Base-by-base conservation (phyloP, 92 coral and sea anemone genomes). In the Chrysogorgia sp. region DNA sequence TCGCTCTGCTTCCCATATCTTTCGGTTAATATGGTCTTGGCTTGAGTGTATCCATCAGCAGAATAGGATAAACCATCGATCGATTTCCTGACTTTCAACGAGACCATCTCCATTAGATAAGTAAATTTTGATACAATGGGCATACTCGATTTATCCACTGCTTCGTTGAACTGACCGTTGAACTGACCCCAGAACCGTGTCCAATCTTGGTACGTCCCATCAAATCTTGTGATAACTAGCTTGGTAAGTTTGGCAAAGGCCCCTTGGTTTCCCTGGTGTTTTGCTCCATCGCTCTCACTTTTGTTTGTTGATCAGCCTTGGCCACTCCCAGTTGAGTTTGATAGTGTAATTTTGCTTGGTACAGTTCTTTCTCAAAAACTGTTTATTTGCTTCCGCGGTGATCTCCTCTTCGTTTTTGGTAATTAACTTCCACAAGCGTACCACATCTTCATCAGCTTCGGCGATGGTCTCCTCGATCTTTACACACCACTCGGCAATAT, bases 121-220 rank as follows among this genome's bases (percentile, higher is more conserved):
- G 80, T 14, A 52, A 74, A 52, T 29, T 74, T 74, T 24, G 67
- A 49, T 13, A 74, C 74, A n/a, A 67, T 37, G 13, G 80, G 63
- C 67, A 74, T 50, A 20, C 1, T 29, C 19, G 50, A 15, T 33
- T 74, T 74, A 20, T 74, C 80, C 32, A 10, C 40, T 1, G 40
- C 55, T 32, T 74, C 50, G 15, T 17, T 55, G 26, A 74, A 74
- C 34, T 56, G 77, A 25, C 25, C 64, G 24, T 67, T 26, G 26
- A 74, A 74, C 26, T 67, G 28, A 3, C 34, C 25, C 71, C 80
- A 74, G 31, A 20, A 14, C 55, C n/a, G n/a, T n/a, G n/a, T n/a
- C n/a, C n/a, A n/a, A n/a, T n/a, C n/a, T n/a, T n/a, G n/a, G n/a
- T n/a, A 74, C 26, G 80, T 25, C 29, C 80, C 80, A 12, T 74